Evolutionary conservation across 2,797 vertebrate species (phyloP), one percentile per base, ranked within the genome.

Genomic region (Limnodromus scolopaceus): DNA sequence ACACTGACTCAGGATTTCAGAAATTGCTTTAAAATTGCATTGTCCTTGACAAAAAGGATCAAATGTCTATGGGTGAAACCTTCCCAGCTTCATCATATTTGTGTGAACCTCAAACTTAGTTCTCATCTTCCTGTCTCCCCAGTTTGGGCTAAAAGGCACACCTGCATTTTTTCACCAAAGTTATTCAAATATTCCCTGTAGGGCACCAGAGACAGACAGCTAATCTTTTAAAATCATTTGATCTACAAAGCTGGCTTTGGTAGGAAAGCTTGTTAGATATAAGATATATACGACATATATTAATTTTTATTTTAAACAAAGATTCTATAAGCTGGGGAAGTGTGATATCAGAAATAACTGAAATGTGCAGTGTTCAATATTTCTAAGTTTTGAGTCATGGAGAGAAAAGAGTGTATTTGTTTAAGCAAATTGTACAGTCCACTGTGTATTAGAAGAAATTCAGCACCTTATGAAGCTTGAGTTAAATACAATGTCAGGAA

Each of bases 241-340:
- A 34, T 74, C 28, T 22, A 17, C 69, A 64, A 53, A 80, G 74
- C 74, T 68, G 45, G 70, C 79, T 94, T 87, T 72, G 72, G 84
- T 55, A 78, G 69, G 43, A 57, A 92, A 69, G 61, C 63, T 81
- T 53, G 58, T 51, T 87, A 90, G 74, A 82, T 57, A 22, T 28
- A 76, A 89, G 77, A 81, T 32, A 46, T 4, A 27, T 36, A 32
- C 5, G 36, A 43, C 36, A 38, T 20, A 36, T 1, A 16, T 25
- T 25, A 4, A 25, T 38, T 48, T 58, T 49, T 34, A 32, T 58
- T 87, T 72, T 55, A 49, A 55, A 38, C 5, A 1, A 22, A 36
- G 23, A 22, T 24, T 53, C 58, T 43, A 1, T 36, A 30, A n/a
- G 10, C n/a, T 46, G 57, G 14, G 63, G 9, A 70, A 76, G 30